These are phyloP conservation scores for Thysanoteuthis rhombus DNA, from an alignment of 2,888 invertebrate genomes.

Conservation along the genomic window DNA sequence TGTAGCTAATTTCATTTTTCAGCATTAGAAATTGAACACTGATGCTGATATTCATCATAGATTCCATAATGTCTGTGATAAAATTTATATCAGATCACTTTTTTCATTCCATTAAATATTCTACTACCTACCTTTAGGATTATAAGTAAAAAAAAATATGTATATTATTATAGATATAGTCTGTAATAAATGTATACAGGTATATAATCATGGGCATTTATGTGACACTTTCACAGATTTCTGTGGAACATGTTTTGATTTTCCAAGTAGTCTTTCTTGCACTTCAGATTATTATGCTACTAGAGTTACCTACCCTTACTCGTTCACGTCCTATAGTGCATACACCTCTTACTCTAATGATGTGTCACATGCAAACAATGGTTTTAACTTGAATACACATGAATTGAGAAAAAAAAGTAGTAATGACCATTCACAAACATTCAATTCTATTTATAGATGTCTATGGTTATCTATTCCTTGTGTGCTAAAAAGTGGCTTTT, in stretches of 20 bases:
- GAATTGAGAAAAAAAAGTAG: neutral
- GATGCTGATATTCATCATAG: too few relatives aligned
- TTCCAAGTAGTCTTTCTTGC: neutral
- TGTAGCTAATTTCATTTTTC: neutral
- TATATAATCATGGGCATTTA: too few relatives aligned
- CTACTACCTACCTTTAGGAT: too few relatives aligned
- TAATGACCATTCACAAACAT: neutral
- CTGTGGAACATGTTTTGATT: too few relatives aligned
- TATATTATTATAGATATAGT: too few relatives aligned
- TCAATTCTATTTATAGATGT: neutral
- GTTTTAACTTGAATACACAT: neutral
- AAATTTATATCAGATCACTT: too few relatives aligned
- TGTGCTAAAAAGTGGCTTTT: neutral
- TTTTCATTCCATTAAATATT: too few relatives aligned
- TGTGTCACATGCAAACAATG: neutral
- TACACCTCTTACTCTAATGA: neutral
- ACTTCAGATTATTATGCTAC: neutral
- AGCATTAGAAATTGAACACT: too few relatives aligned
- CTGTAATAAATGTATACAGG: too few relatives aligned
- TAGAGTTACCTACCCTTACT: neutral
- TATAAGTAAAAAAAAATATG: too few relatives aligned
- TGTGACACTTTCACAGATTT: too few relatives aligned
- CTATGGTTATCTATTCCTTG: neutral
- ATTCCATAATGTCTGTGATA: too few relatives aligned
- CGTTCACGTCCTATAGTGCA: neutral